Base-by-base conservation (phyloP, 1,140 invertebrate species). In the Pseudomyrmex concolor region DNA sequence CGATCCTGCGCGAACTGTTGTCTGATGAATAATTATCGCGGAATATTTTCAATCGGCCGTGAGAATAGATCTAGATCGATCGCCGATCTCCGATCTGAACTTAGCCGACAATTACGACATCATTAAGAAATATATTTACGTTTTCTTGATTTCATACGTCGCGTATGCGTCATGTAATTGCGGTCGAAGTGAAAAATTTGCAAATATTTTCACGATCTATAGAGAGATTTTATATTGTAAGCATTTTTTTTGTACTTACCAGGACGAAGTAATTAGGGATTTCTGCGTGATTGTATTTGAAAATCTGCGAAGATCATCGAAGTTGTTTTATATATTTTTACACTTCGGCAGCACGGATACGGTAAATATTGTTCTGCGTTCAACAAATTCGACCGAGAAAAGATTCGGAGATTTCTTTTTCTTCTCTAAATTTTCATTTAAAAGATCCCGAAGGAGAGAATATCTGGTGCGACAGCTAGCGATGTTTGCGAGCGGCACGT, bases 11-110 rank as follows among this genome's bases (percentile, higher is more conserved):
- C 34, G 34, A 68, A 48, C 15, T 17, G 59, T 45, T 34, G 22
- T 62, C 43, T 50, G 63, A 50, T 43, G 73, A 78, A 86, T 84
- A 68, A 87, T 84, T 74, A 74, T 64, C 51, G 51, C n/a, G 45
- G 57, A 80, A 68, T 84, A 87, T 43, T 62, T 12, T 48, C 45
- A 48, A 25, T 22, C 45, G 9, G 43, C 22, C 15, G n/a, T 59
- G 43, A 48, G 76, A 78, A 70, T 12, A n/a, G 3, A 45, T 67
- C 17, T n/a, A 55, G 34, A 77, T 67, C 63, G 51, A 68, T 25
- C 64, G 51, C 10, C 17, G 2, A 12, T 15, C 57, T 51, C 12
- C 54, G 17, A n/a, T 70, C 12, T 19, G 13, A 48, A 60, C 48
- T 70, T 15, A 59, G 60, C 19, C 34, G 13, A 67, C 48, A 48